Evolutionary conservation across 2,113 vertebrate genomes (phyloP), one percentile per base, ranked within the genome.

Genomic region (Mixornis gularis): DNA sequence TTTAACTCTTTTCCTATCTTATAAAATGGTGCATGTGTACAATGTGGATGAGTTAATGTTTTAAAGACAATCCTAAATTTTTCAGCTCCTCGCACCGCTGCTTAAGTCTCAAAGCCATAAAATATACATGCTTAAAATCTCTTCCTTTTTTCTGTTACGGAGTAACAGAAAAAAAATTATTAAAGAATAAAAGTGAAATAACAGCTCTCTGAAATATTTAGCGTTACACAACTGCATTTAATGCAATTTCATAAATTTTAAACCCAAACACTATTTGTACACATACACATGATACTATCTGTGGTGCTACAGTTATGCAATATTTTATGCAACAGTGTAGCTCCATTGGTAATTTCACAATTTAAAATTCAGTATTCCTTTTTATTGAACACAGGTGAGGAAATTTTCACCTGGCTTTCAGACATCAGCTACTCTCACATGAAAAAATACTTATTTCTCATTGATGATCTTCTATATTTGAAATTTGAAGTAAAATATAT

Each of bases 281-380:
- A 65, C 25, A 86, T 13, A 24, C 25, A 70, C 26, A 41, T 1
- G 83, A 94, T 89, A 44, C 72, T 74, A 87, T 94, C 93, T 91
- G 2, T 64, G 69, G 52, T 59, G 60, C 74, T 82, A 43, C 22
- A 84, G 44, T 93, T 95, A 86, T 0, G 32, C 83, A 97, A 93
- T 70, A 76, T 65, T 93, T 91, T 95, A 87, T 0, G n/a, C 96
- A 95, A 94, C 43, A n/a, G 9, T 19, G 36, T 43, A 70, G 24
- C 24, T 73, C 55, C 64, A 77, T 40, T 87, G 82, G 76, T 59
- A 85, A 82, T 93, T 78, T 90, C 87, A 94, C 74, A 90, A 94
- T 71, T 83, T 84, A 93, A 86, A 92, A 82, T 12, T 59, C 56
- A 20, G 34, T 65, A 72, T 77, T 87, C 53, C 32, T 78, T 83